A percentile compares a stretch with the other conserved stretches of the same genome.
These are phyloP conservation scores for Stegodyphus dumicola DNA, from an alignment of 1,140 invertebrate genomes.

Conservation along the genomic window DNA sequence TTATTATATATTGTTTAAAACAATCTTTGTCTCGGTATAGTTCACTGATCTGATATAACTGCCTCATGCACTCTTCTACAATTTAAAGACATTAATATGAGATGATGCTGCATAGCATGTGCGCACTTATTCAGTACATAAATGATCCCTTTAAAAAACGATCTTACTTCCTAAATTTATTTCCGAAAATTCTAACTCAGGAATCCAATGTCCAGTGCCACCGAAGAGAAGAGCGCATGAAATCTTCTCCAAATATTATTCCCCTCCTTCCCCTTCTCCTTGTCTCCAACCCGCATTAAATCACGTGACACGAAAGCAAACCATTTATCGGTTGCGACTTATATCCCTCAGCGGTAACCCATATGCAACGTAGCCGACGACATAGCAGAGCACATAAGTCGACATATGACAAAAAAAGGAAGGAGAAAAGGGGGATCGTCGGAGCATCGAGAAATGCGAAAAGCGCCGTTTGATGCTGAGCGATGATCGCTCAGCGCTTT, in stretches of 20 bases:
- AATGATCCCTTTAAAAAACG: too few species aligned
- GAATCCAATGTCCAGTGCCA: not conserved
- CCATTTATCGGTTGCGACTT: not conserved
- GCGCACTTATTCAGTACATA: too few species aligned
- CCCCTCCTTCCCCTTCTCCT: not conserved
- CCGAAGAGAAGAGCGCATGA: not conserved
- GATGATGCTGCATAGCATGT: too few species aligned
- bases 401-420: not conserved
- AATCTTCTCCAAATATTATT: too few species aligned
- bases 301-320: not conserved
- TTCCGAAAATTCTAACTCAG: not conserved
- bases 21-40: too few species aligned
- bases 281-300: not conserved
- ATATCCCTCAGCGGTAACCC: too few species aligned
- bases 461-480: constrained; percentile 46
- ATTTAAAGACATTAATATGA: too few species aligned
- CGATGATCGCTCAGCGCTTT: constrained; percentile 30
- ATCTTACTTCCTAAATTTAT: not conserved
- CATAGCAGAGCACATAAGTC: not conserved
- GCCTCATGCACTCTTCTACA: too few species aligned
- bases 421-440: not conserved
- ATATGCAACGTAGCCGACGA: not conserved
- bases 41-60: too few species aligned
- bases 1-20: too few species aligned
- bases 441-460: not conserved